Evolutionary conservation across 2,113 vertebrate species (phyloP).

Genomic region (Lota lota): DNA sequence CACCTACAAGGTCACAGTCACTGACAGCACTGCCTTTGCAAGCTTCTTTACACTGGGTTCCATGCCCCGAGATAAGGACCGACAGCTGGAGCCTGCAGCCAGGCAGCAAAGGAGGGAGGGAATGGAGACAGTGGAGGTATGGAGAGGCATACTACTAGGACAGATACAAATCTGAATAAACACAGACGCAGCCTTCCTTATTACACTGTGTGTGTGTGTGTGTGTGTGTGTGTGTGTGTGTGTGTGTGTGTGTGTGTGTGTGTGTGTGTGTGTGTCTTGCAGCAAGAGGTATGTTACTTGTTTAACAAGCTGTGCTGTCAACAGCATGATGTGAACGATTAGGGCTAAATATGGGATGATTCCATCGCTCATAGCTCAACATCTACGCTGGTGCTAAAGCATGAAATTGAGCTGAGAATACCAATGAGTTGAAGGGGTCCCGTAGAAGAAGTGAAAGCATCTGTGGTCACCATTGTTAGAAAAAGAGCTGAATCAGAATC

Average conservation of each 20-base stretch:
- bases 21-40: not conserved
- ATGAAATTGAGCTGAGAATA: not conserved
- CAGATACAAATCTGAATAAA: not conserved
- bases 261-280: conserved; percentile 9
- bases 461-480: conserved; percentile 5
- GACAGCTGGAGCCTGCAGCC: not conserved
- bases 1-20: conserved; percentile 31
- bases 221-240: conserved; percentile 10
- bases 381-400: not conserved
- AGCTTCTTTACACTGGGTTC: too few relatives aligned
- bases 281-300: too few relatives aligned
- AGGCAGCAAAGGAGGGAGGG: not conserved
- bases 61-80: too few relatives aligned
- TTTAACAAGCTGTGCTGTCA: not conserved
- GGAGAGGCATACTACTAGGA: not conserved
- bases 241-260: conserved; percentile 6
- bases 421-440: not conserved
- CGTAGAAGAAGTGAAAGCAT: conserved; percentile 8
- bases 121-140: not conserved
- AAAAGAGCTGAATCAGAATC: conserved; percentile 57
- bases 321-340: conserved; percentile 4
- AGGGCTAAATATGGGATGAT: conserved; percentile 3
- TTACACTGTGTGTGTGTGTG: not conserved
- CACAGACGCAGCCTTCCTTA: conserved; percentile 4
- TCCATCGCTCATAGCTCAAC: not conserved